These are phyloP conservation scores for Hypothenemus hampei DNA, from an alignment of 1,140 invertebrate species.

Conservation along the genomic window DNA sequence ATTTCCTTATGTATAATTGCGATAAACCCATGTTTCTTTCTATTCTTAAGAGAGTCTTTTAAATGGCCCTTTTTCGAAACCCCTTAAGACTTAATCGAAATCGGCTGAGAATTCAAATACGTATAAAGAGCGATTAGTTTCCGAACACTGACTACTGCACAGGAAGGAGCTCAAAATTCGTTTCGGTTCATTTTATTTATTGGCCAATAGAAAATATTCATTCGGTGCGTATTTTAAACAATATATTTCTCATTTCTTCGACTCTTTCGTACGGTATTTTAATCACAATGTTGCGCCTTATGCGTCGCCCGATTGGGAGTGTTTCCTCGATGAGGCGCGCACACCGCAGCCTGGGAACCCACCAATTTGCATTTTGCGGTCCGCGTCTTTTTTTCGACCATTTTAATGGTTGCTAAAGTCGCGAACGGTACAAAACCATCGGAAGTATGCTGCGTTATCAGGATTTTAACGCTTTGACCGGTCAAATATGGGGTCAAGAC, in stretches of 20 bases:
- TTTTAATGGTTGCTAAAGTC: slow-evolving; percentile 8
- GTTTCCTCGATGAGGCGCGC: slow-evolving; percentile 5
- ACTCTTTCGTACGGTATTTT: slow-evolving; percentile 22
- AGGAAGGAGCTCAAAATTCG: slow-evolving; percentile 19
- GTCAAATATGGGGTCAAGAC: not conserved
- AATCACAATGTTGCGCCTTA: slow-evolving; percentile 21
- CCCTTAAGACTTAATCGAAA: no score
- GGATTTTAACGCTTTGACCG: slow-evolving; percentile 1
- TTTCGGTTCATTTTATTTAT: slow-evolving; percentile 18
- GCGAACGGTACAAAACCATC: slow-evolving; percentile 14
- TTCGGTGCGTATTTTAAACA: slow-evolving; percentile 12
- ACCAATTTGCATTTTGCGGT: slow-evolving; percentile 14
- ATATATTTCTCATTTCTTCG: slow-evolving; percentile 18
- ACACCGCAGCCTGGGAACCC: slow-evolving; percentile 1
- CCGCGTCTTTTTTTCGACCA: slow-evolving; percentile 1
- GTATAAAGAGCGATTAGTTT: no score
- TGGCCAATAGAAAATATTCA: slow-evolving; percentile 19
- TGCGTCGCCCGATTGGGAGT: slow-evolving; percentile 11
- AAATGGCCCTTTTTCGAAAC: no score
- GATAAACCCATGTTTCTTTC: no score
- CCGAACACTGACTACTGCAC: no score
- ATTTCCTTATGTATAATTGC: no score
- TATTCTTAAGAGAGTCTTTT: no score
- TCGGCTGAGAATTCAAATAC: no score
- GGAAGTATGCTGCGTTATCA: slow-evolving; percentile 11